Evolutionary conservation across 1,140 invertebrate genomes (phyloP), one percentile per base, ranked within the genome.

Genomic region (Heliconius congener): DNA sequence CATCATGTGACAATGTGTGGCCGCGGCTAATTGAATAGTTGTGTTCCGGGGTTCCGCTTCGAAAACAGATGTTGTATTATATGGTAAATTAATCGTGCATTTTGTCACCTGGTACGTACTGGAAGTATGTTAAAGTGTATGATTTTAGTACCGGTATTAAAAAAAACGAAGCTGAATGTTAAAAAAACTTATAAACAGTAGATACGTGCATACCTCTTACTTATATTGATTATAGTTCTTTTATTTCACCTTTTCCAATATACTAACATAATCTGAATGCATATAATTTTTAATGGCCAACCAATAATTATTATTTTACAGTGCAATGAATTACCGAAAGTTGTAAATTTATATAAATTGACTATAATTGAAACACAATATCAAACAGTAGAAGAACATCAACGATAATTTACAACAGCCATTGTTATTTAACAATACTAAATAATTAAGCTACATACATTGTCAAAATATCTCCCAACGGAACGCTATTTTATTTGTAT

Each of bases 11-110:
- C 76, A 77, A 52, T 34, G 70, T 72, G 76, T 76, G 76, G 76
- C 81, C 78, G 79, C 71, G 78, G 78, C 80, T 85, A 87, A 87
- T 87, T 86, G 84, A 86, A 82, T 82, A 83, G 79, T 76, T 82
- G 42, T 88, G 85, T 88, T 85, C 19, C 34, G 72, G 73, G 60
- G 75, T 73, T 77, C 57, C 16, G 76, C 73, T 72, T 42, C 30
- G 18, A 46, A 50, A 16, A 39, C 79, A 77, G 79, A 77, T 81
- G 79, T 71, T 71, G 46, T 71, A 70, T n/a, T 57, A 74, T 79
- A 34, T 55, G 39, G 75, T 52, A 50, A 81, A 77, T 71, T 71
- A 77, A 77, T 55, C 30, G 46, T 75, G 39, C 73, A 74, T 80
- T 50, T 70, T n/a, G 30, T 52, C 71, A 80, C 71, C 74, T 60